Base-by-base conservation (phyloP, 2,888 invertebrate genomes). In the Folsomia candida region DNA sequence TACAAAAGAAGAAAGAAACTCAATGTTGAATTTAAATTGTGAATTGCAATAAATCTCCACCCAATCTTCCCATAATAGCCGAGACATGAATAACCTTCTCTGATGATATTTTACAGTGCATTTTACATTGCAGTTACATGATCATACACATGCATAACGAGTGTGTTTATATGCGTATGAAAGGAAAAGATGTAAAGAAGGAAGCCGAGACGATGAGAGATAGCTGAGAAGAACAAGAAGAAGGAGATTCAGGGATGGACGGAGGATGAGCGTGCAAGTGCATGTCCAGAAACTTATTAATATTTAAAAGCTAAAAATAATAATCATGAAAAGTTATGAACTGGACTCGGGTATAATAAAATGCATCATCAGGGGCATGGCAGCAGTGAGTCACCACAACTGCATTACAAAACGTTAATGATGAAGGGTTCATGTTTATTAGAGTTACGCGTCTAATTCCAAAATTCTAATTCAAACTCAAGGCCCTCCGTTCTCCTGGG, bases 301-400 rank as follows among this genome's bases (percentile, higher is more conserved):
- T 65, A 65, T 51, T 54, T 65, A 18, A 51, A 65, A 65, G 51
- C 65, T 65, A 65, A 65, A 65, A 65, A 65, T 65, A 65, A 65
- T 65, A 54, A 54, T 65, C 51, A 65, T 65, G n/a, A 6, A 51
- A 57, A 65, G 57, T 65, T 65, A 65, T 54, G 65, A 65, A 57
- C 54, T 65, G 20, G 54, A 54, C 54, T 22, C 20, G 54, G 22
- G 4, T 18, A 22, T 4, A 54, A 54, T 54, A 54, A 54, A 54
- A 54, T n/a, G 18, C 54, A 54, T 54, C 54, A 54, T 54, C 54
- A 54, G n/a, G 54, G 54, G 54, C 54, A 54, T 14, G 54, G 54
- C 54, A 54, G 20, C n/a, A n/a, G n/a, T n/a, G n/a, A n/a, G n/a
- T n/a, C n/a, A n/a, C n/a, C n/a, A n/a, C n/a, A n/a, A n/a, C n/a